A percentile compares a stretch with the other conserved stretches of the same genome.
phyloP scores from a whole-genome alignment of 2,888 invertebrate genomes.

The Vannuccia rotundouncinata region DNA sequence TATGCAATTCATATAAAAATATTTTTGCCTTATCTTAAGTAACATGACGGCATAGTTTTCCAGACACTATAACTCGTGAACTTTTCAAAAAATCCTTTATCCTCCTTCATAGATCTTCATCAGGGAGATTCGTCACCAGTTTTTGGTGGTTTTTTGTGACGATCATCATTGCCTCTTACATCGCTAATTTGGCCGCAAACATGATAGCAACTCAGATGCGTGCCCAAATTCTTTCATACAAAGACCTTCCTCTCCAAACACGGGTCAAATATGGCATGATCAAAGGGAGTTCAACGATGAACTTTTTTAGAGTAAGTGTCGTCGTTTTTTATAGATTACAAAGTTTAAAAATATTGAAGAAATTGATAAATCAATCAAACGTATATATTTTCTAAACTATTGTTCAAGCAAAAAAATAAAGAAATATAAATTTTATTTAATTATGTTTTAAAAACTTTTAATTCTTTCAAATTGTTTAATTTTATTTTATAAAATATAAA shows the following conservation, averaged over 20 bases:
- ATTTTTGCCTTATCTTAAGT: too few species aligned
- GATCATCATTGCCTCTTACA: background rate
- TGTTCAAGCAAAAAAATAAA: too few species aligned
- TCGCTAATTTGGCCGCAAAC: background rate
- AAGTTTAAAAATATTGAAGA: too few species aligned
- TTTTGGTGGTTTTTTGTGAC: constrained; percentile 12
- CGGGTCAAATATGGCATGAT: background rate
- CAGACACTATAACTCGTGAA: background rate
- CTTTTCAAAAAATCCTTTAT: background rate
- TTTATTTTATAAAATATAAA: too few species aligned
- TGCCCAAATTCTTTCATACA: background rate
- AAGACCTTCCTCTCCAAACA: background rate
- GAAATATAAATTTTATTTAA: too few species aligned
- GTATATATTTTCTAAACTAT: too few species aligned
- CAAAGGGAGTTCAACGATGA: background rate
- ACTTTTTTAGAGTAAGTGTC: background rate
- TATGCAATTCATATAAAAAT: too few species aligned
- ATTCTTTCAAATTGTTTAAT: too few species aligned
- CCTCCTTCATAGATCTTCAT: background rate
- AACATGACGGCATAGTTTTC: too few species aligned
- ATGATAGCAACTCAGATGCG: background rate
- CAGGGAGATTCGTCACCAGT: background rate
- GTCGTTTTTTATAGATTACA: too few species aligned
- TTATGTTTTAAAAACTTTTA: too few species aligned
- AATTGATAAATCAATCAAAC: too few species aligned